Evolutionary conservation across 2,888 invertebrate genomes (phyloP), one percentile per base, ranked within the genome.

Genomic region (Drosophila barbarae): DNA sequence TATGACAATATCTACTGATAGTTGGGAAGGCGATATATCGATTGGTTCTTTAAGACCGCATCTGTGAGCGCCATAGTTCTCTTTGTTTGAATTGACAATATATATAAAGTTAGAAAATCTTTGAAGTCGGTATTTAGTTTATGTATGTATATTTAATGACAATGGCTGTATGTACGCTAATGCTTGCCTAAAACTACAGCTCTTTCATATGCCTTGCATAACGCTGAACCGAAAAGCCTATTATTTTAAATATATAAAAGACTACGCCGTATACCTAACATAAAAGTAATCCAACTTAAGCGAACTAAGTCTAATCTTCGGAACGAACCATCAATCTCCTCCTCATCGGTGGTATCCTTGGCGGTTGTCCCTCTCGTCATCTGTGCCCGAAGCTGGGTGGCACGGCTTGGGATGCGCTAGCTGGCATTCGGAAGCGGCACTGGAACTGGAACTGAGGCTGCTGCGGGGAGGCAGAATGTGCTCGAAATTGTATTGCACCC

Each of bases 401-500:
- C 13, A 8, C 18, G 26, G 21, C 54, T 38, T n/a, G 36, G 30
- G 7, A 10, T 23, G 28, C n/a, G 12, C 9, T 2, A n/a, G 8
- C 12, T 55, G 55, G 12, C 23, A 15, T 32, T 18, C 30, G 3
- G 44, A 28, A 12, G 12, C 23, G 2, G 44, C 21, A 12, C 30
- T 53, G 23, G 32, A 18, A 30, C 15, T 26, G 15, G 21, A 41
- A 15, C 26, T 46, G 10, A 15, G 13, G 13, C 28, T n/a, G 9
- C 35, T n/a, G 4, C 12, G 42, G 12, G 30, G 30, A 1, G n/a
- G 13, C 18, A 32, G 7, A 30, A 83, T 44, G 23, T 80, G 63
- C 4, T 44, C 42, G 5, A 84, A 84, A 13, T 61, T 69, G 23
- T 13, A 60, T 12, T 70, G 64, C 23, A 77, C 83, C 80, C 84